A percentile compares a stretch with the other conserved stretches of the same genome.
phyloP scores from a whole-genome alignment of 1,140 invertebrate genomes.

The Cyclina sinensis region DNA sequence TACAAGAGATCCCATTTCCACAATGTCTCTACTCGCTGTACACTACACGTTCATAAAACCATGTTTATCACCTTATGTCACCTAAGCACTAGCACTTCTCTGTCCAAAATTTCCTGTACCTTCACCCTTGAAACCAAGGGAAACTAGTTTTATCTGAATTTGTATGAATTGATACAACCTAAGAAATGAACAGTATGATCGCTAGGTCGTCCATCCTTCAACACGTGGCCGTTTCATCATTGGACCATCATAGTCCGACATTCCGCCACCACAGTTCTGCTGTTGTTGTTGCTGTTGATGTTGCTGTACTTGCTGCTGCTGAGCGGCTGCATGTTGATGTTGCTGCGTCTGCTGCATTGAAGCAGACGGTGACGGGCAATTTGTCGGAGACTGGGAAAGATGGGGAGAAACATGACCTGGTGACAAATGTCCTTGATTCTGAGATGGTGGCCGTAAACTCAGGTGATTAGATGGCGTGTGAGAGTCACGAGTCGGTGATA shows the following conservation, averaged over 20 bases:
- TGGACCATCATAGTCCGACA: slow-evolving; percentile 82
- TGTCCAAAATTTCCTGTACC: background rate
- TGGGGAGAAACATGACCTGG: slow-evolving; percentile 77
- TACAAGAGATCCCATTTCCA: slow-evolving; percentile 28
- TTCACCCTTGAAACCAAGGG: background rate
- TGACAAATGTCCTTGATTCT: slow-evolving; percentile 74
- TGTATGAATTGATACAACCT: slow-evolving; percentile 12
- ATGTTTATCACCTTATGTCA: slow-evolving; percentile 15
- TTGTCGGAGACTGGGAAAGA: slow-evolving; percentile 73
- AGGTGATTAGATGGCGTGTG: slow-evolving; percentile 82
- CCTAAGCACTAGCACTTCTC: background rate
- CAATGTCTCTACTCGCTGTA: background rate
- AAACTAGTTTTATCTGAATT: background rate
- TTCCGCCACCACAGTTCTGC: slow-evolving; percentile 53
- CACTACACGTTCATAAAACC: background rate
- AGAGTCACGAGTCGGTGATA: slow-evolving; percentile 94
- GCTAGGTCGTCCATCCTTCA: slow-evolving; percentile 82
- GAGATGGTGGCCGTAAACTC: slow-evolving; percentile 79
- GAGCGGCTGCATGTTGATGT: background rate
- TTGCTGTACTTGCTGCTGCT: slow-evolving; percentile 56
- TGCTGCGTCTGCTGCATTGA: slow-evolving; percentile 65
- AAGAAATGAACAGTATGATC: background rate
- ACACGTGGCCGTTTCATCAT: slow-evolving; percentile 82
- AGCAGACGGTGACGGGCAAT: slow-evolving; percentile 78
- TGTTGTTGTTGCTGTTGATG: slow-evolving; percentile 54